These are phyloP conservation scores for Drosophila carrolli DNA, from an alignment of 1,140 invertebrate species.

Conservation along the genomic window DNA sequence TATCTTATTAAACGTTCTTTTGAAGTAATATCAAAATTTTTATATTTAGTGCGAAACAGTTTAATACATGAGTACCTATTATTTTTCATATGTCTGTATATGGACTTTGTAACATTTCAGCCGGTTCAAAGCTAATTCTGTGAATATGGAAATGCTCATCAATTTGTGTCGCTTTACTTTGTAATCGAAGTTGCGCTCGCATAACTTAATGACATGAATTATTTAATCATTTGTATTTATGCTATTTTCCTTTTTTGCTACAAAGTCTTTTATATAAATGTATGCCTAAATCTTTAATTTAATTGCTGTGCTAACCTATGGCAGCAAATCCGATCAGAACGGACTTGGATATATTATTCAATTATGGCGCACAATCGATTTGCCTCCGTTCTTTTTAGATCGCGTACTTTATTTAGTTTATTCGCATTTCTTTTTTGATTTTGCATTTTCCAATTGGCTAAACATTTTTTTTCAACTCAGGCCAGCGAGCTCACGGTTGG, in stretches of 20 bases:
- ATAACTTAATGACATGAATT: slow-evolving; percentile 79
- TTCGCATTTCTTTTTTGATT: slow-evolving; percentile 28
- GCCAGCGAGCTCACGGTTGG: slow-evolving; percentile 41
- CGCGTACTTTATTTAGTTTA: slow-evolving; percentile 25
- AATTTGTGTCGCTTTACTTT: slow-evolving; percentile 25
- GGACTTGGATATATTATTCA: slow-evolving; percentile 66
- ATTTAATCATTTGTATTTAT: slow-evolving; percentile 83
- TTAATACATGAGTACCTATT: too few relatives aligned
- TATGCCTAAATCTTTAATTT: slow-evolving; percentile 44
- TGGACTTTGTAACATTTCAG: slow-evolving; percentile 37
- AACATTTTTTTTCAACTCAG: slow-evolving; percentile 61
- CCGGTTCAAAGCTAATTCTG: not conserved
- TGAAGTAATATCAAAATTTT: too few relatives aligned
- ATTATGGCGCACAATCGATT: slow-evolving; percentile 54
- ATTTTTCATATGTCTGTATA: slow-evolving; percentile 9
- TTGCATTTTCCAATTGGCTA: slow-evolving; percentile 72
- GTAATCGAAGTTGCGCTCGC: slow-evolving; percentile 50
- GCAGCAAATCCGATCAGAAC: slow-evolving; percentile 29
- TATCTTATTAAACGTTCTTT: too few relatives aligned
- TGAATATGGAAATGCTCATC: slow-evolving; percentile 30
- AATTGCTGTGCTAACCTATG: slow-evolving; percentile 35
- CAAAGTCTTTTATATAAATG: slow-evolving; percentile 43
- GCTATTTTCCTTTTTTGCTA: slow-evolving; percentile 39
- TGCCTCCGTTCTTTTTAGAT: slow-evolving; percentile 12
- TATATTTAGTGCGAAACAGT: too few relatives aligned